Evolutionary conservation across 1,140 invertebrate species (phyloP).

Genomic region (Battus philenor): DNA sequence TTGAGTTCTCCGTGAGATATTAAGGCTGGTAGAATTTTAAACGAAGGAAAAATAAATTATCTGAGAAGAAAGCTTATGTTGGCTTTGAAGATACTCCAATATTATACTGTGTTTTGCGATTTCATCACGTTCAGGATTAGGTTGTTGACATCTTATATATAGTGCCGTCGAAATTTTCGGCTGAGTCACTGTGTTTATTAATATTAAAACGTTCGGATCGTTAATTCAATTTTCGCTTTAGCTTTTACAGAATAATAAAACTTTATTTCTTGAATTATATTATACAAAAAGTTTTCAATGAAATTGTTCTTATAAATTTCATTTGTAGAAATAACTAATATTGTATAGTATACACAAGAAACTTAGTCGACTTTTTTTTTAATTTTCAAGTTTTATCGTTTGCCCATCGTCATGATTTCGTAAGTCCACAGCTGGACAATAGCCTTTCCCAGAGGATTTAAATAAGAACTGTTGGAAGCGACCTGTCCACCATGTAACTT

Average conservation of each 20-base stretch:
- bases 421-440: too few relatives aligned
- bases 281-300: too few relatives aligned
- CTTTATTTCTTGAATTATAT: not conserved
- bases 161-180: constrained; percentile 6
- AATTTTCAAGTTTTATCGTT: too few relatives aligned
- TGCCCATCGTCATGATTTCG: too few relatives aligned
- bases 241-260: not conserved
- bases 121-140: constrained; percentile 34
- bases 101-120: constrained; percentile 29
- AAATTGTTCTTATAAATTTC: too few relatives aligned
- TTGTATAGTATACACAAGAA: too few relatives aligned
- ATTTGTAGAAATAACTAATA: too few relatives aligned
- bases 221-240: not conserved
- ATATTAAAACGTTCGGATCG: too few relatives aligned
- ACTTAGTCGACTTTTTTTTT: too few relatives aligned
- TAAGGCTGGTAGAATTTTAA: constrained; percentile 21
- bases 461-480: too few relatives aligned
- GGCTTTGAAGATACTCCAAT: constrained; percentile 26
- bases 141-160: constrained; percentile 15
- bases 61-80: constrained; percentile 25
- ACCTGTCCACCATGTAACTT: too few relatives aligned
- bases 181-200: constrained; percentile 1
- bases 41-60: constrained; percentile 27
- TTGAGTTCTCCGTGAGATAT: constrained; percentile 16
- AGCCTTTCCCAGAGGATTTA: too few relatives aligned